Percentiles rank a stretch among this genome's conserved stretches.
These are phyloP conservation scores for Maniola hyperantus DNA, from an alignment of 2,888 invertebrate species.

Conservation along the genomic window DNA sequence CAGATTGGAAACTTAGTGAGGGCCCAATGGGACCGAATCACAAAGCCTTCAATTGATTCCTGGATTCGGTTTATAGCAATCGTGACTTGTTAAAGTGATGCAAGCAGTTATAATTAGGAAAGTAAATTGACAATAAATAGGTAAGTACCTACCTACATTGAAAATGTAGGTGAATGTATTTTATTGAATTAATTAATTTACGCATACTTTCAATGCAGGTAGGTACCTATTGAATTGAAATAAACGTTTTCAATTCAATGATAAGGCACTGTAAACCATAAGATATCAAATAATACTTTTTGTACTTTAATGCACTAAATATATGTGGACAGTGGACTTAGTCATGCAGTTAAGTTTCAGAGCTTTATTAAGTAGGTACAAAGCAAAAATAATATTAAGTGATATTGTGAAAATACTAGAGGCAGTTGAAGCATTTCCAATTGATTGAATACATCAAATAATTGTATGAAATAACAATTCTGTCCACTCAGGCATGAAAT, in stretches of 20 bases:
- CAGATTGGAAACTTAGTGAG: constrained; percentile 45
- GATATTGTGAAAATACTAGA: constrained; percentile 6
- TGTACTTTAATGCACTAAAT: background rate
- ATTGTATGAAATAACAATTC: constrained; percentile 11
- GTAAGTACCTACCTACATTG: background rate
- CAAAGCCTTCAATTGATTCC: constrained; percentile 11
- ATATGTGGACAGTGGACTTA: background rate
- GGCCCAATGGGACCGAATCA: constrained; percentile 10
- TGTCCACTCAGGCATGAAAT: constrained; percentile 7
- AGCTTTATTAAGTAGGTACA: background rate
- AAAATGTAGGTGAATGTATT: too few relatives aligned
- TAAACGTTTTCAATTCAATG: background rate
- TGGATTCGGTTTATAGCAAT: background rate
- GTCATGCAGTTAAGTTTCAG: background rate
- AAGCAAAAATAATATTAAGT: background rate
- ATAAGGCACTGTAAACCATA: background rate
- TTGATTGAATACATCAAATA: constrained; percentile 9
- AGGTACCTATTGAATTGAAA: too few relatives aligned
- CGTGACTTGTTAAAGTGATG: constrained; percentile 16
- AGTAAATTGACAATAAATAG: background rate
- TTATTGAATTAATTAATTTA: background rate
- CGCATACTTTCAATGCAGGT: background rate
- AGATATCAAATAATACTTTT: background rate
- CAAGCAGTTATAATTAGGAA: constrained; percentile 10
- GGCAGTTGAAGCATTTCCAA: background rate